Evolutionary conservation across 1,140 invertebrate species (phyloP), one percentile per base, ranked within the genome.

Genomic region (Hyposmocoma kahamanoa): DNA sequence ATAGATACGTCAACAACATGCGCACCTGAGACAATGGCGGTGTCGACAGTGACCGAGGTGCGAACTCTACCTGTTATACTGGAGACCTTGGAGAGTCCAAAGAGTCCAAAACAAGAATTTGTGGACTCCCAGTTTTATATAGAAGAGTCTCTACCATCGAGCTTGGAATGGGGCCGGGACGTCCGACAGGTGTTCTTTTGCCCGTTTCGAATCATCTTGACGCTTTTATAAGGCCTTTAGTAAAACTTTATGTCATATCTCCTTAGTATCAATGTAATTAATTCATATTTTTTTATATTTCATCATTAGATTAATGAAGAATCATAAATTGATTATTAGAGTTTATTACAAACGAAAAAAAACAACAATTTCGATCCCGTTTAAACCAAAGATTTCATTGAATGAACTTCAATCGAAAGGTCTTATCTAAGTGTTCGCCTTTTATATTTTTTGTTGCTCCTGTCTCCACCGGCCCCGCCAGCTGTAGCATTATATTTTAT

Each of bases 71-170:
- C 68, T 46, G 68, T 74, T 62, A 69, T 79, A 57, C 46, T 49
- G 63, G 73, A 75, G 56, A 59, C 50, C 22, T 50, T 42, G 22
- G 62, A 70, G 49, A 68, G 46, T 63, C 76, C 53, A 70, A 53
- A 51, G 68, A 47, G 43, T 22, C 26, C 15, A 19, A 17, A 15
- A 38, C 70, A 79, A 22, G 93, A 94, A 80, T 95, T 94, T 82
- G 87, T 92, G 64, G 91, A 90, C 63, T 92, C 93, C 45, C 93
- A 95, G 64, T 95, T 92, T 90, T 96, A 95, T 88, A 94, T 95
- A 85, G 94, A 95, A 70, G 94, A 95, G 76, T 95, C 93, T 47
- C 83, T 92, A 78, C 91, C 91, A 32, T 91, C 90, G 67, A 92
- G 91, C 74, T 87, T 91, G 75, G 89, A 87, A 72, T 90, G 90